phyloP scores from a whole-genome alignment of 2,113 vertebrate species.

The Ailuropoda melanoleuca region DNA sequence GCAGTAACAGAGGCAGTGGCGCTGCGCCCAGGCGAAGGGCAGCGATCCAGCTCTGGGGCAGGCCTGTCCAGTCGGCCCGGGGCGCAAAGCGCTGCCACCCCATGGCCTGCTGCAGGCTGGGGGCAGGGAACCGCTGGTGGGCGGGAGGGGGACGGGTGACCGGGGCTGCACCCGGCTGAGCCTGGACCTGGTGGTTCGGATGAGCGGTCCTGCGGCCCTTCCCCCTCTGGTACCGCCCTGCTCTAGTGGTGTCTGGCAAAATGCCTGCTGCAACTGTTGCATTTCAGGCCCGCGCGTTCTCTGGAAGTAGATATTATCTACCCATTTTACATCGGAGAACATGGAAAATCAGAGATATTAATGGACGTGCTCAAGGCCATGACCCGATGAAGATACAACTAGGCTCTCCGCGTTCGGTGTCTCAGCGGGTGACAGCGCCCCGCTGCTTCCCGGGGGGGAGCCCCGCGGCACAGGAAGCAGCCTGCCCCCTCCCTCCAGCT shows the following conservation, averaged over 20 bases:
- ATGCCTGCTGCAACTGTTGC: accelerated
- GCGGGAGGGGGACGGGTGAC: not conserved
- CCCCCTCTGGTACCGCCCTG: not conserved
- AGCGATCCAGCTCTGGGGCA: accelerated
- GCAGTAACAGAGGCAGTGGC: not conserved
- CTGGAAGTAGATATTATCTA: not conserved
- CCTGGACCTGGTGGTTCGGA: not conserved
- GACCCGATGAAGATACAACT: not conserved
- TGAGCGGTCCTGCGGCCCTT: not conserved
- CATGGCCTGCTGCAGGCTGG: not conserved
- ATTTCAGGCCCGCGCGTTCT: not conserved
- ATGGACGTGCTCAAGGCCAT: not conserved
- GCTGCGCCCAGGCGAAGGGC: not conserved
- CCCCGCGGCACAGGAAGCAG: too few species aligned
- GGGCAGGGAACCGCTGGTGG: not conserved
- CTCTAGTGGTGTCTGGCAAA: accelerated
- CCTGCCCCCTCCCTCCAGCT: accelerated
- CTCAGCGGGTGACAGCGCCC: accelerated
- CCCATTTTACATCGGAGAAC: not conserved
- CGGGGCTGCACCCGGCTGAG: not conserved
- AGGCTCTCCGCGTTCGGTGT: accelerated
- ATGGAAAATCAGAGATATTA: not conserved
- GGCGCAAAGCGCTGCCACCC: accelerated
- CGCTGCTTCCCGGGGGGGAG: accelerated
- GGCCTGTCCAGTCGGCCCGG: accelerated